Base-by-base conservation (phyloP, 2,113 vertebrate genomes). In the Tamias sibiricus region DNA sequence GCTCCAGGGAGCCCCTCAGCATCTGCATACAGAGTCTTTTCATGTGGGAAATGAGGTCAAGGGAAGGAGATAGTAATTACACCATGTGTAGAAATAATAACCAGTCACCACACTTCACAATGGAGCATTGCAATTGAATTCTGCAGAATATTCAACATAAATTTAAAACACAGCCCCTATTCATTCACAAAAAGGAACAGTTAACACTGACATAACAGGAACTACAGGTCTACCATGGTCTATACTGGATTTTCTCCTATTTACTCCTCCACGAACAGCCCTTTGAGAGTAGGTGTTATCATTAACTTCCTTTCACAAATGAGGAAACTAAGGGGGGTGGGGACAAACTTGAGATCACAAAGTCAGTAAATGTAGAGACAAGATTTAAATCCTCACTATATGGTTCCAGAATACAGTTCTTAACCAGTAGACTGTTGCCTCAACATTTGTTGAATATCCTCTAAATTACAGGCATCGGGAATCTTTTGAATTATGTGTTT, bases 111-210 rank as follows among this genome's bases (percentile, higher is more conserved):
- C 26, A 37, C 68, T 75, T 74, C 68, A 87, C 12, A 74, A 35
- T 77, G 22, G 37, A 90, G 74, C 20, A 90, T 20, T 90, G 93
- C 74, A 28, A 49, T 12, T 88, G 72, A 96, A 90, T 72, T 88
- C 66, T 90, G 28, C 90, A 44, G 49, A 80, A 83, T n/a, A 92
- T 10, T 30, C 12, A 62, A 62, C 10, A 68, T 74, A 75, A 84
- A 83, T 87, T 95, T 85, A 66, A 86, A 95, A 88, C 54, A 42
- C 0, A 81, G 22, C 35, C 22, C 80, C 35, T 90, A 68, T 9
- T 80, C 62, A 76, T n/a, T 95, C 77, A 47, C 62, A 76, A 35
- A 92, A 86, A 88, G 85, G 8, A 64, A 44, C 6, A 94, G 11
- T 85, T 89, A 88, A 85, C 26, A 40, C 14, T 49, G 47, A 35